phyloP scores from a whole-genome alignment of 1,140 invertebrate genomes.

The Drosophila paulistorum region DNA sequence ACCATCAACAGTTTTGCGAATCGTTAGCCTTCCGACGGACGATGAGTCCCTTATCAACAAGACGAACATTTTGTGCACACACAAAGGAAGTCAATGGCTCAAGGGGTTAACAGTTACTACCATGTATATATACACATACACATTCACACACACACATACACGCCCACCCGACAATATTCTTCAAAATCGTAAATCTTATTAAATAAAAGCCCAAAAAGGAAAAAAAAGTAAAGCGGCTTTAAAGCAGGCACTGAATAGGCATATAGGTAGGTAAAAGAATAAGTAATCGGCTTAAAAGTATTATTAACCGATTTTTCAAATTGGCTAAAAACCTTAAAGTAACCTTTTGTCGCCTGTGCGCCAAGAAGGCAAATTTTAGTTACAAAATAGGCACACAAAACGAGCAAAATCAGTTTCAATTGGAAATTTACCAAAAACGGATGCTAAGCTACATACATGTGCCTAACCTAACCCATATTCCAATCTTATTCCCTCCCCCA shows the following conservation, averaged over 20 bases:
- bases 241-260: not conserved
- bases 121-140: not conserved
- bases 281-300: constrained; percentile 2
- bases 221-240: not conserved
- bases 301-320: not conserved
- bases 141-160: constrained; percentile 13
- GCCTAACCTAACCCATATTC: not conserved
- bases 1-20: constrained; percentile 65
- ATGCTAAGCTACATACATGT: constrained; percentile 41
- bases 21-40: constrained; percentile 45
- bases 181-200: constrained; percentile 28
- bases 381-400: constrained; percentile 23
- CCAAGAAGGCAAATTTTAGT: not conserved
- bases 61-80: constrained; percentile 42
- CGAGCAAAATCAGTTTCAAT: constrained; percentile 72
- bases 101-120: constrained; percentile 31
- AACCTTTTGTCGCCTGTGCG: constrained; percentile 49
- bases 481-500: not conserved
- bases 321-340: constrained; percentile 17
- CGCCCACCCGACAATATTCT: constrained; percentile 38
- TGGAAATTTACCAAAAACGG: constrained; percentile 70
- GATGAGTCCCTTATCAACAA: constrained; percentile 52
- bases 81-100: constrained; percentile 24
- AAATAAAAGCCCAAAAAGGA: not conserved
- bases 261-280: not conserved